These are phyloP conservation scores for Suncus etruscus DNA, from an alignment of 2,113 vertebrate species.

Conservation along the genomic window DNA sequence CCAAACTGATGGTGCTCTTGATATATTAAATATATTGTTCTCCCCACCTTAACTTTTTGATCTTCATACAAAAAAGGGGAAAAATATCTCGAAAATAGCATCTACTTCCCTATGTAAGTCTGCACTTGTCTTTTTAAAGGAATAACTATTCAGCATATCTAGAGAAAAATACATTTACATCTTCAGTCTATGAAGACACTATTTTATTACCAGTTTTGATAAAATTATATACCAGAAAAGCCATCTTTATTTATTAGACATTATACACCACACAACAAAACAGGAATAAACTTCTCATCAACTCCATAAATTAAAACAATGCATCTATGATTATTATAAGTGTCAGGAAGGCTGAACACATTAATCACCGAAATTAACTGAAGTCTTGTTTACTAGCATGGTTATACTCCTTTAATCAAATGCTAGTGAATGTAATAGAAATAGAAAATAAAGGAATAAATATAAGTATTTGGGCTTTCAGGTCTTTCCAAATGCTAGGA, in stretches of 20 bases:
- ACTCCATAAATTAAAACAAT: slow-evolving; percentile 36
- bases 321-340: background rate
- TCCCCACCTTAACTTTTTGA: background rate
- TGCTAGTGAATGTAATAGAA: background rate
- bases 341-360: background rate
- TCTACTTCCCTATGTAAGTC: slow-evolving; percentile 27
- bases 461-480: background rate
- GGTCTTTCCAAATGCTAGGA: background rate
- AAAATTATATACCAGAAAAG: slow-evolving; percentile 37
- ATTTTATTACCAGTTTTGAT: slow-evolving; percentile 15
- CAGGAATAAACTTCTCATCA: background rate
- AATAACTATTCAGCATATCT: slow-evolving; percentile 28
- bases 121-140: slow-evolving; percentile 39
- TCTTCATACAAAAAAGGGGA: slow-evolving; percentile 58
- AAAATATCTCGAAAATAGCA: slow-evolving; percentile 13
- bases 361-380: background rate
- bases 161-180: slow-evolving; percentile 52
- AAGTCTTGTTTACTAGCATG: background rate
- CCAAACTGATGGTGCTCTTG: background rate
- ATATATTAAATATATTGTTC: background rate
- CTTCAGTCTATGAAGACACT: background rate
- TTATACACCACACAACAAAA: background rate
- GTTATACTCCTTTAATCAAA: slow-evolving; percentile 25
- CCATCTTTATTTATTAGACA: slow-evolving; percentile 13
- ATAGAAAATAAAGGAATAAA: background rate